Evolutionary conservation across 1,140 invertebrate species (phyloP).

Genomic region (Bombus cullumanus): DNA sequence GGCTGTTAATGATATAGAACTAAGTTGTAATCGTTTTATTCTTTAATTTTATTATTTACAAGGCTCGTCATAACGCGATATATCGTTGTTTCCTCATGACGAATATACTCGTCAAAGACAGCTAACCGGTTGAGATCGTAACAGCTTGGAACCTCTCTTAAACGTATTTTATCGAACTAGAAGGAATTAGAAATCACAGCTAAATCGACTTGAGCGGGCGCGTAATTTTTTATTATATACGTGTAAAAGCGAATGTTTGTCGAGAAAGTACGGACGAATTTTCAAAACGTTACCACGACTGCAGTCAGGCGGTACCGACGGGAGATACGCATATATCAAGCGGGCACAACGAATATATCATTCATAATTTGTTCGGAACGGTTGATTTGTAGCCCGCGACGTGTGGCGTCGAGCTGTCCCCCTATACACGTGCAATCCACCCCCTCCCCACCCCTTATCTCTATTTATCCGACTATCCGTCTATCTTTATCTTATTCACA

Average conservation of each 20-base stretch:
- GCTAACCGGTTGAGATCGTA: too few species aligned
- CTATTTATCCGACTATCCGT: slow-evolving; percentile 5
- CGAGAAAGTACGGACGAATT: slow-evolving; percentile 63
- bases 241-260: slow-evolving; percentile 52
- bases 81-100: too few species aligned
- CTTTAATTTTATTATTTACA: too few species aligned
- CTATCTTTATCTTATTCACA: slow-evolving; percentile 25
- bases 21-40: too few species aligned
- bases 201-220: slow-evolving; percentile 17
- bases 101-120: too few species aligned
- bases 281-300: slow-evolving; percentile 60
- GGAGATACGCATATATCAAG: slow-evolving; percentile 80
- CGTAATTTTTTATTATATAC: slow-evolving; percentile 44
- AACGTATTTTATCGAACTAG: neutral
- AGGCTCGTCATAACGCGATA: too few species aligned
- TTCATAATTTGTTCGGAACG: slow-evolving; percentile 82
- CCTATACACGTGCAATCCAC: slow-evolving; percentile 31
- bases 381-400: slow-evolving; percentile 81
- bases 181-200: neutral
- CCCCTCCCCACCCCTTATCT: slow-evolving; percentile 23
- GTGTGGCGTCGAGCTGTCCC: slow-evolving; percentile 78
- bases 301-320: slow-evolving; percentile 67
- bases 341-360: slow-evolving; percentile 81
- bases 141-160: neutral
- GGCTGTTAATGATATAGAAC: too few species aligned